phyloP scores from a whole-genome alignment of 2,888 invertebrate genomes.

The Diogma glabrata region DNA sequence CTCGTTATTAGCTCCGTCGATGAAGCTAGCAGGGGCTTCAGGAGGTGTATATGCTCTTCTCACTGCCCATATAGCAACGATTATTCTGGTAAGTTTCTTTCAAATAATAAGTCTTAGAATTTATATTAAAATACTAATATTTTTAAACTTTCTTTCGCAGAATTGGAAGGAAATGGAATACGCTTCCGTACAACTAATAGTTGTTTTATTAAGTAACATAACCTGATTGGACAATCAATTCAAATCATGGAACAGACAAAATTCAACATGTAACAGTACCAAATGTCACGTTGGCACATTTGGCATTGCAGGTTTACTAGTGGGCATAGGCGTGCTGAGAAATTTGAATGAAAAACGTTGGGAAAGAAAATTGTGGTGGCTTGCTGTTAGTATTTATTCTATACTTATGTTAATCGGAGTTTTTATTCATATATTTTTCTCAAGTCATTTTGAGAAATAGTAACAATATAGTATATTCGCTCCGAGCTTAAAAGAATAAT shows the following conservation, averaged over 20 bases:
- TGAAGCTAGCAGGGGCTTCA: slow-evolving; percentile 83
- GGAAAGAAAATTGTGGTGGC: slow-evolving; percentile 75
- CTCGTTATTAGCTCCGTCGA: slow-evolving; percentile 64
- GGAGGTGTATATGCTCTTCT: slow-evolving; percentile 93
- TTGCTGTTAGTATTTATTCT: slow-evolving; percentile 57
- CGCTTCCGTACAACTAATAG: slow-evolving; percentile 69
- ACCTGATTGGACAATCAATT: slow-evolving; percentile 78
- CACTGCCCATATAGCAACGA: slow-evolving; percentile 84
- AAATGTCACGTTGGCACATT: slow-evolving; percentile 94
- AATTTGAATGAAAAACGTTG: slow-evolving; percentile 69
- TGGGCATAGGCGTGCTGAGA: slow-evolving; percentile 73
- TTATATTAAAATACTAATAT: not conserved
- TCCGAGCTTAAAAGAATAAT: no score
- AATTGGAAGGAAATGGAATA: slow-evolving; percentile 98
- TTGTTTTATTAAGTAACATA: slow-evolving; percentile 75
- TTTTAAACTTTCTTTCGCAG: slow-evolving; percentile 36
- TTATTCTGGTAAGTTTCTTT: slow-evolving; percentile 50
- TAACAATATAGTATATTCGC: no score
- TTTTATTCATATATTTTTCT: slow-evolving; percentile 61
- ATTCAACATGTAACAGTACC: no score
- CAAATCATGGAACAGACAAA: no score
- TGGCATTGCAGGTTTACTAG: slow-evolving; percentile 56
- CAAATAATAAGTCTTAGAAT: no score
- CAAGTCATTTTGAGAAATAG: no score
- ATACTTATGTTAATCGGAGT: slow-evolving; percentile 60